These are phyloP conservation scores for Lepidurus apus DNA, from an alignment of 1,140 invertebrate genomes.

Conservation along the genomic window DNA sequence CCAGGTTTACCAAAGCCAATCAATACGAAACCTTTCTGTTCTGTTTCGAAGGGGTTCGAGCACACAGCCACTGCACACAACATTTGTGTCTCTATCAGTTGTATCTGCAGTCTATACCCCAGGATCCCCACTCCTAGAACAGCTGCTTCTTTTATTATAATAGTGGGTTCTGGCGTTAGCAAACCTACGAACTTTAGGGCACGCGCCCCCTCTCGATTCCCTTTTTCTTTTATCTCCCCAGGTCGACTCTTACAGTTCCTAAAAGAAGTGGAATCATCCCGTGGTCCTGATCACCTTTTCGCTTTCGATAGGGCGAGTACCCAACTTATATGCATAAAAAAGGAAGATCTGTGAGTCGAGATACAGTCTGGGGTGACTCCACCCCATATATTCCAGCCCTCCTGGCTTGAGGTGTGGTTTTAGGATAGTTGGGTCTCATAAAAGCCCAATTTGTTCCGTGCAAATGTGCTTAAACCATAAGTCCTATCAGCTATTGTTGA, in stretches of 20 bases:
- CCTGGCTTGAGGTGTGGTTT: no score
- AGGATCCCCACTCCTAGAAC: not conserved
- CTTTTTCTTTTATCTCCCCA: not conserved
- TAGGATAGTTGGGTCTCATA: no score
- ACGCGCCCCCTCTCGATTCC: not conserved
- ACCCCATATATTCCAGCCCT: no score
- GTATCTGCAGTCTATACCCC: not conserved
- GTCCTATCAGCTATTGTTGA: no score
- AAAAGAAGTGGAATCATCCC: not conserved
- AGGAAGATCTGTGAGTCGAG: no score
- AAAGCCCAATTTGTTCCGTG: no score
- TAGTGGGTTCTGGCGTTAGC: slow-evolving; percentile 1
- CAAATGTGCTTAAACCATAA: no score
- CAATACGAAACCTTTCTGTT: slow-evolving; percentile 8
- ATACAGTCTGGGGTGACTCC: no score
- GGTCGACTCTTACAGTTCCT: not conserved
- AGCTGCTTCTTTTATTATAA: slow-evolving; percentile 7
- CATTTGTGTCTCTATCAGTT: slow-evolving; percentile 12
- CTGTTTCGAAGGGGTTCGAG: not conserved
- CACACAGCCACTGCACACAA: not conserved
- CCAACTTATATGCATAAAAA: no score
- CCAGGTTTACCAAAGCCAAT: slow-evolving; percentile 6
- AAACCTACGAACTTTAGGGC: slow-evolving; percentile 1
- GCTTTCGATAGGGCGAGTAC: no score
- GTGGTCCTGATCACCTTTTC: no score